Percentiles rank a stretch among this genome's conserved stretches.
Evolutionary conservation across 2,113 vertebrate species (phyloP).

Genomic region (Picathartes gymnocephalus): DNA sequence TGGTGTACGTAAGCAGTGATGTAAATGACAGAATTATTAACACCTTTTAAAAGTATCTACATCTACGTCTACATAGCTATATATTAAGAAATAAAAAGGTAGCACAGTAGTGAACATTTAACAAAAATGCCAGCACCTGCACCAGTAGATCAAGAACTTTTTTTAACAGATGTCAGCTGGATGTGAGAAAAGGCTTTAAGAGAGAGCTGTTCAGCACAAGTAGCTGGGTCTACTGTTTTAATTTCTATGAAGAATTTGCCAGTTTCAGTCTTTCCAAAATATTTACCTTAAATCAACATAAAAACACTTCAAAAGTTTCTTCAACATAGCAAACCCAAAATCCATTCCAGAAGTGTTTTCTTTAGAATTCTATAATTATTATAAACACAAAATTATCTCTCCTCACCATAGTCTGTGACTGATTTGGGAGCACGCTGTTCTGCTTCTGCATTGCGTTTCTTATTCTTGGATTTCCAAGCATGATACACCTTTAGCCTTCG

Average conservation of each 20-base stretch:
- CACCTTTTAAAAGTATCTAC: background rate
- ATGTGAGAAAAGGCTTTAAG: background rate
- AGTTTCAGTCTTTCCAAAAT: background rate
- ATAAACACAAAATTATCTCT: background rate
- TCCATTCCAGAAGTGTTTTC: background rate
- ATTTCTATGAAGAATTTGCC: background rate
- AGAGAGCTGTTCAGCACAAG: background rate
- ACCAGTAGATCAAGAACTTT: background rate
- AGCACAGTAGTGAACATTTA: background rate
- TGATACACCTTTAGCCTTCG: constrained; percentile 96
- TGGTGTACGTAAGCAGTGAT: background rate
- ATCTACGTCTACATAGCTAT: too few relatives aligned
- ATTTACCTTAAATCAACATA: background rate
- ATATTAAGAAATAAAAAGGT: background rate
- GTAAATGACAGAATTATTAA: background rate
- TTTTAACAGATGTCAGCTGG: background rate
- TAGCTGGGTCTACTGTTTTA: background rate
- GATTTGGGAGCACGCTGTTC: constrained; percentile 92
- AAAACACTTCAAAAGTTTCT: background rate
- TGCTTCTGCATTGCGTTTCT: constrained; percentile 89
- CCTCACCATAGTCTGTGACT: constrained; percentile 92
- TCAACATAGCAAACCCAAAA: background rate
- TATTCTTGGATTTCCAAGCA: constrained; percentile 98
- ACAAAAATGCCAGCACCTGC: background rate
- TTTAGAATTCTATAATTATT: background rate